These are phyloP conservation scores for Agelastica alni DNA, from an alignment of 2,888 invertebrate genomes.

Conservation along the genomic window DNA sequence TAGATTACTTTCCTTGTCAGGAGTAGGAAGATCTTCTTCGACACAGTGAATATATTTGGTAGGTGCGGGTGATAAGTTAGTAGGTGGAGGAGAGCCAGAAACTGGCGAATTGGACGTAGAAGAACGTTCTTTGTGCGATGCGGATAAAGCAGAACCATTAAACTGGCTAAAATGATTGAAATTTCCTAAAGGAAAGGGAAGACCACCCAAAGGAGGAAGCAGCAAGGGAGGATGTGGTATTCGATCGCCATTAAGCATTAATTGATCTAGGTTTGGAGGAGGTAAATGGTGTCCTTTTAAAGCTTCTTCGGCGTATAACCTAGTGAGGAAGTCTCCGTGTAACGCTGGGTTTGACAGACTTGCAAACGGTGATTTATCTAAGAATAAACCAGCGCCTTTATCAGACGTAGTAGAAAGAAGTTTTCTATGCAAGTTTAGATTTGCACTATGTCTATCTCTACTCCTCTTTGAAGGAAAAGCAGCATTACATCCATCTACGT, in stretches of 20 bases:
- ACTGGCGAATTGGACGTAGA: slow-evolving; percentile 62
- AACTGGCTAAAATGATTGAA: slow-evolving; percentile 56
- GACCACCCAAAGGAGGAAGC: slow-evolving; percentile 63
- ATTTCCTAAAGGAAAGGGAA: slow-evolving; percentile 59
- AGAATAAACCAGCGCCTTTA: slow-evolving; percentile 55
- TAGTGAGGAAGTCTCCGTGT: slow-evolving; percentile 78
- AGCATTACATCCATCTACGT: slow-evolving; percentile 92
- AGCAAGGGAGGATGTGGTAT: slow-evolving; percentile 64
- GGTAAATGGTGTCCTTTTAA: slow-evolving; percentile 60
- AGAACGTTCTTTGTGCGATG: slow-evolving; percentile 54
- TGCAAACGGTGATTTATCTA: slow-evolving; percentile 60
- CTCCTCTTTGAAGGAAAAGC: slow-evolving; percentile 92
- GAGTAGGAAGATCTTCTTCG: slow-evolving; percentile 69
- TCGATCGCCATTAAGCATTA: slow-evolving; percentile 59
- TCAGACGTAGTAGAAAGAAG: slow-evolving; percentile 74
- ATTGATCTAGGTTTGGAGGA: slow-evolving; percentile 56
- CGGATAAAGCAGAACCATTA: slow-evolving; percentile 52
- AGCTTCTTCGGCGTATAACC: slow-evolving; percentile 76
- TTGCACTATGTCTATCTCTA: slow-evolving; percentile 90
- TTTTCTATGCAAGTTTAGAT: slow-evolving; percentile 88
- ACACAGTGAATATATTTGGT: slow-evolving; percentile 62
- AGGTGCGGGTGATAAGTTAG: slow-evolving; percentile 50
- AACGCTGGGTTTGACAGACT: slow-evolving; percentile 67
- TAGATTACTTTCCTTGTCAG: slow-evolving; percentile 69
- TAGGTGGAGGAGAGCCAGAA: slow-evolving; percentile 59